A percentile compares a stretch with the other conserved stretches of the same genome.
phyloP scores from a whole-genome alignment of 2,888 invertebrate genomes.

The Lasioglossum villosulum region DNA sequence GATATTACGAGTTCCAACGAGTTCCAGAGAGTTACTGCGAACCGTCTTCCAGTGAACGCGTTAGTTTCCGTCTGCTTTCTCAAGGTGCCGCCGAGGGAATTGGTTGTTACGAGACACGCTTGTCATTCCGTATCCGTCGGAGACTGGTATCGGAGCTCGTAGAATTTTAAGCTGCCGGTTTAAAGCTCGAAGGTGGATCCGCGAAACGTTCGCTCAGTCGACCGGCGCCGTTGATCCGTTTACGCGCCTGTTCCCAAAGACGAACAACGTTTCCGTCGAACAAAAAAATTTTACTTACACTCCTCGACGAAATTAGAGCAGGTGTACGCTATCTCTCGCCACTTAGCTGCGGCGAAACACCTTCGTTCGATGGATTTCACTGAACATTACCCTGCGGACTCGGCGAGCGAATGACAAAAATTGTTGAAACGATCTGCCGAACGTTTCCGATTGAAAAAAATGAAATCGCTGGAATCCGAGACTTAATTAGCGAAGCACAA shows the following conservation, averaged over 20 bases:
- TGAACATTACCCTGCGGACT: not conserved
- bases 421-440: not conserved
- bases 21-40: conserved; percentile 70
- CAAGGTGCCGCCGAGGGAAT: conserved; percentile 64
- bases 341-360: not conserved
- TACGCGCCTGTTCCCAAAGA: not conserved
- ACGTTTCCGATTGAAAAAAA: not conserved
- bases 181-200: conserved; percentile 3
- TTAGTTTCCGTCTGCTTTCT: conserved; percentile 65
- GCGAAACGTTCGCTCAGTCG: conserved; percentile 11
- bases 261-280: too few species aligned
- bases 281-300: not conserved
- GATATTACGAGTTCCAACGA: conserved; percentile 76
- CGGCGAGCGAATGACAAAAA: not conserved
- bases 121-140: conserved; percentile 54
- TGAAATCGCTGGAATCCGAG: not conserved
- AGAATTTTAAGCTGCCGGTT: conserved; percentile 44
- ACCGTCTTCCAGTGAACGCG: conserved; percentile 58
- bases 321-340: not conserved
- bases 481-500: conserved; percentile 37
- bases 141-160: conserved; percentile 36
- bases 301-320: not conserved
- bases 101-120: conserved; percentile 68
- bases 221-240: conserved; percentile 13
- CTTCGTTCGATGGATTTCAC: not conserved